phyloP scores from a whole-genome alignment of 2,888 invertebrate genomes.

The Agrilus mali region DNA sequence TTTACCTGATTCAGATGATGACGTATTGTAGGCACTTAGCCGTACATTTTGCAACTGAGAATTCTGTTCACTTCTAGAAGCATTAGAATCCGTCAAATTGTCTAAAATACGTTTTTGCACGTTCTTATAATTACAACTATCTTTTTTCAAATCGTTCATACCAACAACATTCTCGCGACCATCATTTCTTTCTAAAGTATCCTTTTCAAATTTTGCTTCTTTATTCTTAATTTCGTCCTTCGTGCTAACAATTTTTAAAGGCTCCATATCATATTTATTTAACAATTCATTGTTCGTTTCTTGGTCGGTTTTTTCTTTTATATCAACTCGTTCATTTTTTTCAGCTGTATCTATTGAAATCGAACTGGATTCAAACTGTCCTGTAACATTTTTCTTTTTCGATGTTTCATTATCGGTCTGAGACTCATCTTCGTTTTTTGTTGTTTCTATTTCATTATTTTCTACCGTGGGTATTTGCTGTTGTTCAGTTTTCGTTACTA shows the following conservation, averaged over 20 bases:
- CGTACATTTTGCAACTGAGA: conserved; percentile 30
- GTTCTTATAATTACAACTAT: neutral
- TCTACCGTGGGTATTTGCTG: neutral
- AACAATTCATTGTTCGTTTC: conserved; percentile 7
- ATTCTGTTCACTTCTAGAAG: conserved; percentile 25
- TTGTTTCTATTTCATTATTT: neutral
- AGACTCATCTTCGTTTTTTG: neutral
- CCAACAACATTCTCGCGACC: neutral
- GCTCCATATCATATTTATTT: conserved; percentile 10
- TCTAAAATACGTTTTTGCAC: conserved; percentile 16
- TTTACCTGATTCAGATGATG: conserved; percentile 24
- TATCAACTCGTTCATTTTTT: conserved; percentile 7
- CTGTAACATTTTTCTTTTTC: too few relatives aligned
- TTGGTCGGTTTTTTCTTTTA: conserved; percentile 10
- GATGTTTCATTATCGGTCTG: neutral
- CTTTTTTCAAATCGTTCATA: neutral
- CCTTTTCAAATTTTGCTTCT: neutral
- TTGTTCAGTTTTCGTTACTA: neutral
- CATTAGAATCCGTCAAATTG: conserved; percentile 27
- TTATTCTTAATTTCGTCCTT: conserved; percentile 7
- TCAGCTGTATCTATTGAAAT: neutral
- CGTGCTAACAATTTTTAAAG: conserved; percentile 2
- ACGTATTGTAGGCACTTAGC: conserved; percentile 24
- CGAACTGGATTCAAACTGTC: too few relatives aligned
- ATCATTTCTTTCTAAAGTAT: too few relatives aligned